These are phyloP conservation scores for Pygoscelis adeliae DNA, from an alignment of 2,113 vertebrate genomes.

Conservation along the genomic window DNA sequence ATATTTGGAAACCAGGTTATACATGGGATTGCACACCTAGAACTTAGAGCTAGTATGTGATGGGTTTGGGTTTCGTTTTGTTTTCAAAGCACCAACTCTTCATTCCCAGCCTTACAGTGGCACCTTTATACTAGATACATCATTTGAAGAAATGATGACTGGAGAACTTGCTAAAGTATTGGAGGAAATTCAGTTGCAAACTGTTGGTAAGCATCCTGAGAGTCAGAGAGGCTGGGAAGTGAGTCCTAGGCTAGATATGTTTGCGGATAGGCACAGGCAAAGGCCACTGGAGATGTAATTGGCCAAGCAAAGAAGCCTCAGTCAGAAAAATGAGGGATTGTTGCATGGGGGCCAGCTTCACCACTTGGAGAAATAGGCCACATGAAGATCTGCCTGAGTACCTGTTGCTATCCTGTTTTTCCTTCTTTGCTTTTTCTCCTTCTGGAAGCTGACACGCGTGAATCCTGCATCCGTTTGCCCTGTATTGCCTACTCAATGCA, in stretches of 20 bases:
- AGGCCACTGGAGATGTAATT: background rate
- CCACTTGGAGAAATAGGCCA: background rate
- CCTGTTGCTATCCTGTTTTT: background rate
- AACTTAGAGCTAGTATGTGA: background rate
- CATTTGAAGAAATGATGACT: background rate
- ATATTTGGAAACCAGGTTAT: background rate
- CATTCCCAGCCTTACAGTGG: background rate
- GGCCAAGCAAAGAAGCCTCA: background rate
- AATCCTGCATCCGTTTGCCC: background rate
- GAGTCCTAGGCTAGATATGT: background rate
- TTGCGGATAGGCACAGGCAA: background rate
- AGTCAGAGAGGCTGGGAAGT: background rate
- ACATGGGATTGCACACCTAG: background rate
- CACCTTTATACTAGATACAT: background rate
- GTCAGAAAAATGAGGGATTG: background rate
- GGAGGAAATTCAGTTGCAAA: background rate
- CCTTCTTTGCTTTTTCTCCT: background rate
- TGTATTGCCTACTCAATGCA: background rate
- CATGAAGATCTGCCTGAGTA: background rate
- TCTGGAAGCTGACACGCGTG: background rate
- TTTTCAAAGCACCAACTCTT: background rate
- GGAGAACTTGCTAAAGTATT: background rate
- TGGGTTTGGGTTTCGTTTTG: background rate
- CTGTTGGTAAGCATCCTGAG: background rate
- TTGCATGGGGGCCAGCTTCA: background rate